phyloP scores from a whole-genome alignment of 1,140 invertebrate species.

The Holotrichia oblita region DNA sequence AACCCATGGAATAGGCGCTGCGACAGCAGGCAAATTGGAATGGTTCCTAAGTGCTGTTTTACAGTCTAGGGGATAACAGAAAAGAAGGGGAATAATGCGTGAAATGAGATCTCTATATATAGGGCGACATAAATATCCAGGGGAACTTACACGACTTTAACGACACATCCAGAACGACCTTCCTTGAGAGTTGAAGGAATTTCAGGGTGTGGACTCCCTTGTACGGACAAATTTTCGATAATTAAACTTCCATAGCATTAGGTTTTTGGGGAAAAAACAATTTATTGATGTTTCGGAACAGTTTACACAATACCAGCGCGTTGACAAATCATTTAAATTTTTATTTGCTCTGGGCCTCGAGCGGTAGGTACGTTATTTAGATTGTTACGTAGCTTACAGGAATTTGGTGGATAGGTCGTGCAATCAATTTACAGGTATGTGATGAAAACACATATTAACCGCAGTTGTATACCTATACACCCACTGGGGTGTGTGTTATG shows the following conservation, averaged over 20 bases:
- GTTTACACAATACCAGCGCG: neutral
- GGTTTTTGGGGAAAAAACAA: conserved; percentile 19
- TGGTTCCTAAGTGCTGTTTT: conserved; percentile 32
- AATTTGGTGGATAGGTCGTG: no score
- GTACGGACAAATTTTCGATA: neutral
- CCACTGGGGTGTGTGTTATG: no score
- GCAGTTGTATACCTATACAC: no score
- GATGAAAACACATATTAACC: no score
- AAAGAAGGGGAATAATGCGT: no score
- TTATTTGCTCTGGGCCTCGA: neutral
- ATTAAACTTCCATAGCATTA: conserved; percentile 19
- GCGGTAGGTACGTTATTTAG: neutral
- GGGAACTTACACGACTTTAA: conserved; percentile 16
- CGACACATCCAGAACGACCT: no score
- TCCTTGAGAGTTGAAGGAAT: no score
- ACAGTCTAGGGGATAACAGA: conserved; percentile 9
- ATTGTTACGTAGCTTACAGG: neutral
- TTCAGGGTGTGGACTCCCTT: neutral
- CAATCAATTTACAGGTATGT: no score
- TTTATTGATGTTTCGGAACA: conserved; percentile 3
- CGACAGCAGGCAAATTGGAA: conserved; percentile 20
- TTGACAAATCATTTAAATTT: neutral
- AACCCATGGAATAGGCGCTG: conserved; percentile 23
- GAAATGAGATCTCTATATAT: no score
- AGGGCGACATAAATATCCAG: conserved; percentile 9